Evolutionary conservation across 2,113 vertebrate species (phyloP).

Genomic region (Fulmarus glacialis): DNA sequence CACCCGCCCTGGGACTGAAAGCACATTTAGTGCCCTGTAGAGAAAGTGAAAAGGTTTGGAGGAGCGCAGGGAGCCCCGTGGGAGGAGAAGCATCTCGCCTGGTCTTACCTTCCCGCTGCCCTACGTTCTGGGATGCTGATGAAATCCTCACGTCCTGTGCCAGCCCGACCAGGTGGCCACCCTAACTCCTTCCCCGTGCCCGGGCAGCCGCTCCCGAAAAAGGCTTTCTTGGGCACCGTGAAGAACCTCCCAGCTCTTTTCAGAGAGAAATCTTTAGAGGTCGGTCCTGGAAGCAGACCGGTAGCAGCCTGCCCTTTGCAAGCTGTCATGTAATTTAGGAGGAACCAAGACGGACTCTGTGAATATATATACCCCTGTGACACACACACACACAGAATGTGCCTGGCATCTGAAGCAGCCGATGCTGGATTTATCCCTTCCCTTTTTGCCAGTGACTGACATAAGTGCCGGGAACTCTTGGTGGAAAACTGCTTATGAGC

Average conservation of each 20-base stretch:
- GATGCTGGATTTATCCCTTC: conserved; percentile 64
- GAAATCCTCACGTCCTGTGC: background rate
- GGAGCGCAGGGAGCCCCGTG: background rate
- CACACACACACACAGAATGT: conserved; percentile 31
- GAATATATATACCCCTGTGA: conserved; percentile 42
- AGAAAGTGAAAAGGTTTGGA: background rate
- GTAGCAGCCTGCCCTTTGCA: conserved; percentile 29
- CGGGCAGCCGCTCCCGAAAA: background rate
- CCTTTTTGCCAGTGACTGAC: conserved; percentile 68
- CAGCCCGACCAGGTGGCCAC: background rate
- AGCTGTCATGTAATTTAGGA: conserved; percentile 14
- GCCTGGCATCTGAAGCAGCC: conserved; percentile 58
- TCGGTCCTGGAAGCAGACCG: background rate
- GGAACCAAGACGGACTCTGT: background rate
- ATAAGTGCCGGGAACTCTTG: conserved; percentile 66
- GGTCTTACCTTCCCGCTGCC: conserved; percentile 56
- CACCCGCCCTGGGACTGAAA: background rate
- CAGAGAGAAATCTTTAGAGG: background rate
- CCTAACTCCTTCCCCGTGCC: background rate
- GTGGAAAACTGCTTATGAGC: conserved; percentile 68
- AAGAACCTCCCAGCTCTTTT: conserved; percentile 13
- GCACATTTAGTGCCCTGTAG: background rate
- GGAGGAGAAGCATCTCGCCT: background rate
- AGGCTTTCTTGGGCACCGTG: background rate
- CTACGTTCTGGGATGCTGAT: background rate